phyloP scores from a whole-genome alignment of 2,113 vertebrate species.

The Grallaria varia region DNA sequence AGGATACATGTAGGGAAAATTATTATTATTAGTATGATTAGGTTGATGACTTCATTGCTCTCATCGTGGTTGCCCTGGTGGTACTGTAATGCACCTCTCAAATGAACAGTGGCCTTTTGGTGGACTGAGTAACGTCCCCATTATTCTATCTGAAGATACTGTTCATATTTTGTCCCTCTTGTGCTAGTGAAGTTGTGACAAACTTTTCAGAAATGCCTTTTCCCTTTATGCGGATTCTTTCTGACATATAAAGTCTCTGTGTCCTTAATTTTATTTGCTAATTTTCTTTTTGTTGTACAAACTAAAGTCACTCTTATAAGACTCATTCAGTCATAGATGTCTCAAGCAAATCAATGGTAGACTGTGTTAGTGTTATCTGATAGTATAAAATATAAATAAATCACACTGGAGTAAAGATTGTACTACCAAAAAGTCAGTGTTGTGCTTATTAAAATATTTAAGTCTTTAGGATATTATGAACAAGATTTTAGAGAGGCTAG shows the following conservation, averaged over 20 bases:
- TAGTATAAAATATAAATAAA: constrained; percentile 26
- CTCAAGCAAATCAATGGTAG: background rate
- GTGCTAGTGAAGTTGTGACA: fast-evolving
- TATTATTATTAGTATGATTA: constrained; percentile 14
- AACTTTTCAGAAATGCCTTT: background rate
- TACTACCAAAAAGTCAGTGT: background rate
- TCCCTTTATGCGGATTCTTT: background rate
- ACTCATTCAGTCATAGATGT: background rate
- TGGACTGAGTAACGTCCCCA: background rate
- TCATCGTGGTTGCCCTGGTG: background rate
- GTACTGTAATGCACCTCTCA: background rate
- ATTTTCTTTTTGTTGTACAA: background rate
- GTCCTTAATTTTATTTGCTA: background rate
- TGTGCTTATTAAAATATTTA: background rate
- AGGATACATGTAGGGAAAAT: constrained; percentile 27
- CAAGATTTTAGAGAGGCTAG: background rate
- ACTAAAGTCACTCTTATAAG: background rate
- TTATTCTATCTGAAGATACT: background rate
- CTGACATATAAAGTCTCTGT: background rate
- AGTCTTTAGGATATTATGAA: constrained; percentile 5
- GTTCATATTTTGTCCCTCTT: background rate
- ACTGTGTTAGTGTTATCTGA: background rate
- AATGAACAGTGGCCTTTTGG: background rate
- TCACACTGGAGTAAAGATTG: background rate
- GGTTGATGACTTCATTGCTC: constrained; percentile 31